Evolutionary conservation across 2,888 invertebrate species (phyloP).

Genomic region (Melolontha melolontha): DNA sequence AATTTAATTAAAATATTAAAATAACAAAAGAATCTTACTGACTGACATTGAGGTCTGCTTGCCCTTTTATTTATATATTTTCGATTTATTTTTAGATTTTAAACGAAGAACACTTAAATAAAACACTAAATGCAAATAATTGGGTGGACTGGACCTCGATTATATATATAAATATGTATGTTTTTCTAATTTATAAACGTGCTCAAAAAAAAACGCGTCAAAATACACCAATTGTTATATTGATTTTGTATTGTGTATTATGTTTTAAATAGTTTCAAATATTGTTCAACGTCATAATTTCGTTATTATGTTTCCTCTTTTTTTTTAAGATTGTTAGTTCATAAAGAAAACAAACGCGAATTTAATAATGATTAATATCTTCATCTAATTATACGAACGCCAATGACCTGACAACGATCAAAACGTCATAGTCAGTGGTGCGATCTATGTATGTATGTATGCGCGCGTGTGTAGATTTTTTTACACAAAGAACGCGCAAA

Average conservation of each 20-base stretch:
- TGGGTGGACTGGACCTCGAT: slow-evolving; percentile 60
- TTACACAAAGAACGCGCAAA: slow-evolving; percentile 36
- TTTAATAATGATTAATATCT: slow-evolving; percentile 16
- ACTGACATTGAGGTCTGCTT: slow-evolving; percentile 58
- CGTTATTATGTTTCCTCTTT: slow-evolving; percentile 24
- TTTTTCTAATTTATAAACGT: slow-evolving; percentile 41
- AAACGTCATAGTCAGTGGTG: not conserved
- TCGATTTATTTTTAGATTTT: slow-evolving; percentile 35
- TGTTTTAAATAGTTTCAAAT: slow-evolving; percentile 10
- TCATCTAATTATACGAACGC: slow-evolving; percentile 4
- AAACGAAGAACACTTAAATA: slow-evolving; percentile 54
- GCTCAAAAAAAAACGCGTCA: slow-evolving; percentile 42
- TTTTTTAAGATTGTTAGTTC: slow-evolving; percentile 29
- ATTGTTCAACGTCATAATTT: slow-evolving; percentile 5
- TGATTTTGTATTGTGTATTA: slow-evolving; percentile 41
- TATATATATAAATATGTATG: slow-evolving; percentile 37
- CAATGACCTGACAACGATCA: not conserved
- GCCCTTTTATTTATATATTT: slow-evolving; percentile 59
- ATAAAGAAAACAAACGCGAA: slow-evolving; percentile 28
- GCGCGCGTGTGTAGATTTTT: slow-evolving; percentile 25
- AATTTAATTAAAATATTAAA: slow-evolving; percentile 50
- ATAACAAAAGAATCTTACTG: slow-evolving; percentile 43
- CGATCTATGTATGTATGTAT: not conserved
- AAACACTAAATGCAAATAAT: slow-evolving; percentile 49
- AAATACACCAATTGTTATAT: slow-evolving; percentile 38